Conservation (phyloP, 2,113 vertebrate genomes). For the Cyanoramphus novaezelandiae region DNA sequence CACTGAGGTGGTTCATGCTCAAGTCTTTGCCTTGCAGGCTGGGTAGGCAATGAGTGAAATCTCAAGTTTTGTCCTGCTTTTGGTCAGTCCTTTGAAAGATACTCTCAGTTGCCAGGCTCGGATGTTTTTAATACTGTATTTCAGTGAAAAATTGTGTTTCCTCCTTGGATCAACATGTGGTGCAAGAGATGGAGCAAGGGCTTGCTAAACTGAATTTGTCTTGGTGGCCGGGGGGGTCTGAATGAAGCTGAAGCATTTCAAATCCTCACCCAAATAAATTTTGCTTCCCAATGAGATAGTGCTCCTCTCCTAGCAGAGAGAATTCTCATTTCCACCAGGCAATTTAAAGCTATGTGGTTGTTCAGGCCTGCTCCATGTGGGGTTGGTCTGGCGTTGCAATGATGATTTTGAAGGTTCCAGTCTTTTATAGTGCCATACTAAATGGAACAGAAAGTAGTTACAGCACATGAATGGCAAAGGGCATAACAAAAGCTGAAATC, state of each 20-base stretch:
- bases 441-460: neutral
- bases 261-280: neutral
- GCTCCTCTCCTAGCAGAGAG: neutral
- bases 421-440: rapidly evolving
- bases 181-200: neutral
- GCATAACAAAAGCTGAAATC: neutral
- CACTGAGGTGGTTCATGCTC: rapidly evolving
- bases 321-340: neutral
- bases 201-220: neutral
- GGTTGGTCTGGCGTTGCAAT: rapidly evolving
- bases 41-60: neutral
- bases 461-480: neutral
- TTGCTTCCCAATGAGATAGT: neutral
- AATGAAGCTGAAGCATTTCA: neutral
- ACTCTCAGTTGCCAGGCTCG: neutral
- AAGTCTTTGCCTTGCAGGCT: neutral
- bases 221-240: neutral
- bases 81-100: neutral
- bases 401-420: neutral
- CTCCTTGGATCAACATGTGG: neutral
- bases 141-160: neutral
- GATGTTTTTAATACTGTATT: neutral
- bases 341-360: neutral
- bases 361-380: rapidly evolving
- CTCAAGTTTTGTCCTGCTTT: neutral